These are phyloP conservation scores for Acrocyrtus sp. DNA, from an alignment of 2,888 invertebrate species.

Conservation along the genomic window DNA sequence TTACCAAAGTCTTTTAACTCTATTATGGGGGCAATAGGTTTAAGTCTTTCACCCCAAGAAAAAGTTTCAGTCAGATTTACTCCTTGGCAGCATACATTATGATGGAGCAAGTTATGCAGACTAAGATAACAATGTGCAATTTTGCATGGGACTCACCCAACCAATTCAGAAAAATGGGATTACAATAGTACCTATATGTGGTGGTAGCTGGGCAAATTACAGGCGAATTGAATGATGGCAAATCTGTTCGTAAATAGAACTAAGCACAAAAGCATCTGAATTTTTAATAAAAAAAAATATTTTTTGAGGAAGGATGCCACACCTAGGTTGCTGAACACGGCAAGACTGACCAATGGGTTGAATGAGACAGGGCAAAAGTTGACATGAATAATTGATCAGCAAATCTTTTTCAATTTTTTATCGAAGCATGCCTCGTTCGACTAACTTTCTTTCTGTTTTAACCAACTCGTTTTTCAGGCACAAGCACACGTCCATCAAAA, in stretches of 20 bases:
- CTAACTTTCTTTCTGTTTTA: slow-evolving; percentile 38
- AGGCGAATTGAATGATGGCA: background rate
- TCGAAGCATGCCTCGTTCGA: slow-evolving; percentile 31
- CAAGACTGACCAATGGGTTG: slow-evolving; percentile 45
- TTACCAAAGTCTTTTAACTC: slow-evolving; percentile 8
- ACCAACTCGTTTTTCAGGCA: slow-evolving; percentile 51
- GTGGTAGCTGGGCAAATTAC: background rate
- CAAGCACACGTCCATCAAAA: slow-evolving; percentile 62
- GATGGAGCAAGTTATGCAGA: too few relatives aligned
- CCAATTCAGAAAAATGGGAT: too few relatives aligned
- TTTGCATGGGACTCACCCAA: too few relatives aligned
- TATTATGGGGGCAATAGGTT: background rate
- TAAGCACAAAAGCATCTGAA: too few relatives aligned
- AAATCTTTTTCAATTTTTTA: slow-evolving; percentile 52
- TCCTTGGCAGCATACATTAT: too few relatives aligned
- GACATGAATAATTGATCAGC: slow-evolving; percentile 54
- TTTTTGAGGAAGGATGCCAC: too few relatives aligned
- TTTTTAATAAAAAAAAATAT: too few relatives aligned
- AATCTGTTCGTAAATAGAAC: too few relatives aligned
- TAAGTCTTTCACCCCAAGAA: too few relatives aligned
- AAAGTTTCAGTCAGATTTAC: too few relatives aligned
- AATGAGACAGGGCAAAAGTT: slow-evolving; percentile 42
- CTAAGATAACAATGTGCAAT: too few relatives aligned
- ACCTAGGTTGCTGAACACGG: slow-evolving; percentile 29
- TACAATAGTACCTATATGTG: background rate